Percentiles rank a stretch among this genome's conserved stretches.
Evolutionary conservation across 2,888 invertebrate genomes (phyloP).

Genomic region (Dicyrtoma fusca): DNA sequence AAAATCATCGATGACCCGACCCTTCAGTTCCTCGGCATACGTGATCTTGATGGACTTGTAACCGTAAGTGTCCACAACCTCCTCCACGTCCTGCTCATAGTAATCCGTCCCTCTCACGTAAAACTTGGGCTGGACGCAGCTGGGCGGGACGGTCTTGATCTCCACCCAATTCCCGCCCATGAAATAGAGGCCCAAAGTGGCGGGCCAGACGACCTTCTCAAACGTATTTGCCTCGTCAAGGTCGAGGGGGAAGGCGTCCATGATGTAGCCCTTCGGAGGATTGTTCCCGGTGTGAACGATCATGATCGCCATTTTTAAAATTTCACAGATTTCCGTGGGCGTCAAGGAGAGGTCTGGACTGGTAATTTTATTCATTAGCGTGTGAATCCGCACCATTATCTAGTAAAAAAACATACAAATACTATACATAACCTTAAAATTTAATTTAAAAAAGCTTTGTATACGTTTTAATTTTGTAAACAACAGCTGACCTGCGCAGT

Average conservation of each 20-base stretch:
- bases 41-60: background rate
- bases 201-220: background rate
- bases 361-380: background rate
- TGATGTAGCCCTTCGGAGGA: background rate
- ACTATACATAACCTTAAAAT: too few relatives aligned
- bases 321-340: background rate
- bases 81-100: background rate
- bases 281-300: background rate
- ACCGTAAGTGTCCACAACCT: background rate
- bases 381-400: background rate
- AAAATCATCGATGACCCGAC: background rate
- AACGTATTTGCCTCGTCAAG: background rate
- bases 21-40: background rate
- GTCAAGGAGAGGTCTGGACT: background rate
- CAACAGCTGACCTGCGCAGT: too few relatives aligned
- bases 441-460: too few relatives aligned
- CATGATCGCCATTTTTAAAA: conserved; percentile 1
- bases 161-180: background rate
- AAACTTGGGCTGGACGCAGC: background rate
- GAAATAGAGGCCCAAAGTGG: background rate
- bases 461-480: too few relatives aligned
- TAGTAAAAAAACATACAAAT: too few relatives aligned
- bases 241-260: background rate
- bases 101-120: background rate
- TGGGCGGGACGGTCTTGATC: background rate